These are phyloP conservation scores for Chloroclystis v-ata DNA, from an alignment of 2,888 invertebrate species.

Conservation along the genomic window DNA sequence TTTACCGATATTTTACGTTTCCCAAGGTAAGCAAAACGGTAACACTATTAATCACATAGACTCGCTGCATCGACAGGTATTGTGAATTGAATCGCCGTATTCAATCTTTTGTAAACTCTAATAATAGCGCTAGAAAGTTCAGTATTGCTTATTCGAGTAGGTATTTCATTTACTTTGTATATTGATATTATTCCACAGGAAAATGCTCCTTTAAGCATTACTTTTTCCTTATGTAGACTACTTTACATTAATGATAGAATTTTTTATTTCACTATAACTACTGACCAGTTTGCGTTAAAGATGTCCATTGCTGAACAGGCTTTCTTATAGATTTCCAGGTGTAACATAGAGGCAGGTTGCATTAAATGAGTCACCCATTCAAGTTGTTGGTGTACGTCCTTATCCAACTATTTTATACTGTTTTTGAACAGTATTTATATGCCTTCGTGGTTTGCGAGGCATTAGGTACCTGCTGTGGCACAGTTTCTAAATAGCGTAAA, in stretches of 20 bases:
- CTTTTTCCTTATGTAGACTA: background rate
- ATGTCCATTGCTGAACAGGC: too few species aligned
- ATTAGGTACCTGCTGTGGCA: too few species aligned
- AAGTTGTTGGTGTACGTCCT: too few species aligned
- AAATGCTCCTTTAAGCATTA: background rate
- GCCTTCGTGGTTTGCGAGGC: too few species aligned
- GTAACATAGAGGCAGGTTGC: too few species aligned
- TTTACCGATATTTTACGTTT: slow-evolving; percentile 1
- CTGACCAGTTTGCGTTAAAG: too few species aligned
- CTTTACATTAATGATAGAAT: background rate
- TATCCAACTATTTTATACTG: too few species aligned
- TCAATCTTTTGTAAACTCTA: slow-evolving; percentile 21
- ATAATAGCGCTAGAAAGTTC: background rate
- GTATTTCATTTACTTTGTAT: slow-evolving; percentile 1
- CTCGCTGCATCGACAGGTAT: slow-evolving; percentile 22
- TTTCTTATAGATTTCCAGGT: too few species aligned
- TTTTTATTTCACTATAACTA: background rate
- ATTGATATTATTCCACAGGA: background rate
- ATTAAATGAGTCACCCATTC: too few species aligned
- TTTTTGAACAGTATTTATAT: too few species aligned
- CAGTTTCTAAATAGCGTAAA: too few species aligned
- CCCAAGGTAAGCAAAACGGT: slow-evolving; percentile 21
- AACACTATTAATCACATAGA: slow-evolving; percentile 28
- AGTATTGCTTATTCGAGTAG: background rate
- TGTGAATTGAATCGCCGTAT: slow-evolving; percentile 24